phyloP scores from a whole-genome alignment of 2,113 vertebrate genomes.

The Pelusios castaneus region DNA sequence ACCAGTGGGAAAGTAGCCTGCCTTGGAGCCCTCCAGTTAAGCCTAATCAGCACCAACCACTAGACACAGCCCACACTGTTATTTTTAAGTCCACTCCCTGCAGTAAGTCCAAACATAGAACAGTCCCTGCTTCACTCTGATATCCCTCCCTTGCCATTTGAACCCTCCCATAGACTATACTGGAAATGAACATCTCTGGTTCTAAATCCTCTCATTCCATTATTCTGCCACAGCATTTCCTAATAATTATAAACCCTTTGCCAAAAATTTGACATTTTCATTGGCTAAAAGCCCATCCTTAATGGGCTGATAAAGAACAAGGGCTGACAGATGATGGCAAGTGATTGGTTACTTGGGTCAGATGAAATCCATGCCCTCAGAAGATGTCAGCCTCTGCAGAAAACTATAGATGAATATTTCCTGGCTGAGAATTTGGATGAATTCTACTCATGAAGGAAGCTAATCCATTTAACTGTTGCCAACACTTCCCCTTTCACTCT shows the following conservation, averaged over 20 bases:
- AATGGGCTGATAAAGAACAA: slow-evolving; percentile 56
- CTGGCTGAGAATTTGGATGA: slow-evolving; percentile 22
- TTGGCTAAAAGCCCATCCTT: slow-evolving; percentile 61
- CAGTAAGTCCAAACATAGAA: slow-evolving; percentile 14
- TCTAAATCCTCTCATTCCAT: slow-evolving; percentile 46
- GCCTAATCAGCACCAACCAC: not conserved
- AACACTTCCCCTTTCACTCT: not conserved
- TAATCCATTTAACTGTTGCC: slow-evolving; percentile 6
- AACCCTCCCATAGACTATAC: not conserved
- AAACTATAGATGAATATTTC: slow-evolving; percentile 3
- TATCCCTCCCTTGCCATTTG: slow-evolving; percentile 20
- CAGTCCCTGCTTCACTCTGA: not conserved
- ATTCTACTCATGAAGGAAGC: not conserved
- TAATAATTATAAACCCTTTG: slow-evolving; percentile 43
- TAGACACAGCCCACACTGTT: not conserved
- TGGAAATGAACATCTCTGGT: not conserved
- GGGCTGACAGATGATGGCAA: slow-evolving; percentile 19
- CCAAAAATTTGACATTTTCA: slow-evolving; percentile 41
- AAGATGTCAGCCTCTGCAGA: slow-evolving; percentile 1
- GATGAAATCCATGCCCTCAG: slow-evolving; percentile 17
- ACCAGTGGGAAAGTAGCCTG: not conserved
- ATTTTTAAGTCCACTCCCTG: not conserved
- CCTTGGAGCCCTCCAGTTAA: not conserved
- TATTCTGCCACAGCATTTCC: slow-evolving; percentile 42
- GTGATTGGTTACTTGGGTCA: slow-evolving; percentile 3